Percentiles rank a stretch among this genome's conserved stretches.
phyloP scores from a whole-genome alignment of 2,888 invertebrate genomes.

The Stenodera caucasica region DNA sequence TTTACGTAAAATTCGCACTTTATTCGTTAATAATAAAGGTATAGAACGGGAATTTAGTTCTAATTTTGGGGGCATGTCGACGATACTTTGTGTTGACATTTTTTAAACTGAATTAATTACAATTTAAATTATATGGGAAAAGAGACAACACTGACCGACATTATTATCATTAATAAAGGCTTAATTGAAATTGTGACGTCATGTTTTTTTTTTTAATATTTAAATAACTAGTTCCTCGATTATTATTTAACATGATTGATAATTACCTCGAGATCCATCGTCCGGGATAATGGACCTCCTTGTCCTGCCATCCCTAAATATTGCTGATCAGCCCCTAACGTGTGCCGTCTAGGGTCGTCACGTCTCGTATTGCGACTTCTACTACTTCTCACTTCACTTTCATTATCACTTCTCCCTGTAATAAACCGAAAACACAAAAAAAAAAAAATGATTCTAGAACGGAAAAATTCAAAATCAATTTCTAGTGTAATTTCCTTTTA shows the following conservation, averaged over 20 bases:
- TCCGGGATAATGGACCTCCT: slow-evolving; percentile 62
- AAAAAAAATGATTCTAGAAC: not conserved
- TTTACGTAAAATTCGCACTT: slow-evolving; percentile 30
- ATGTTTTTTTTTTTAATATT: too few relatives aligned
- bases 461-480: not conserved
- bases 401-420: slow-evolving; percentile 51
- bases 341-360: slow-evolving; percentile 83
- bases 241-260: too few relatives aligned
- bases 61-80: slow-evolving; percentile 45
- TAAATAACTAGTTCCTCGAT: too few relatives aligned
- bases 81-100: slow-evolving; percentile 49
- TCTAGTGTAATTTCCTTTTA: not conserved
- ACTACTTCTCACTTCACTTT: slow-evolving; percentile 52
- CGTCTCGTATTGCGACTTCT: slow-evolving; percentile 63
- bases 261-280: slow-evolving; percentile 77
- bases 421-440: slow-evolving; percentile 12
- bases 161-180: slow-evolving; percentile 24
- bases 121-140: slow-evolving; percentile 30
- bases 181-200: slow-evolving; percentile 50
- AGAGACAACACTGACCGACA: slow-evolving; percentile 32
- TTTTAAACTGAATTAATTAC: slow-evolving; percentile 45
- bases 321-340: slow-evolving; percentile 74
- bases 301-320: slow-evolving; percentile 64
- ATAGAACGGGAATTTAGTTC: slow-evolving; percentile 44
- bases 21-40: slow-evolving; percentile 24